Evolutionary conservation across 1,140 invertebrate genomes (phyloP).

Genomic region (Centruroides sculpturatus): DNA sequence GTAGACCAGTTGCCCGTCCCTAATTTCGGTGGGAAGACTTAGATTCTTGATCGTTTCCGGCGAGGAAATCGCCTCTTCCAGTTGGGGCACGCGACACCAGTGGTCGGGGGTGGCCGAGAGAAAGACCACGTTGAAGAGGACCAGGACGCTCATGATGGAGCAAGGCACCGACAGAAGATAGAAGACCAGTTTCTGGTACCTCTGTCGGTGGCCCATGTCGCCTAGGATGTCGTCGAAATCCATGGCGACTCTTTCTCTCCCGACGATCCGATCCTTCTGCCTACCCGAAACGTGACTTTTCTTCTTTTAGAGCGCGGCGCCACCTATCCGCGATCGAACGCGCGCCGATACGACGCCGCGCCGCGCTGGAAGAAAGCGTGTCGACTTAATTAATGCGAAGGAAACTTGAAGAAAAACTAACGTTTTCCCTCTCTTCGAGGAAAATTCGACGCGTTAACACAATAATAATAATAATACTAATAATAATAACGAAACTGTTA

Average conservation of each 20-base stretch:
- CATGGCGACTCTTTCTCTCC: neutral
- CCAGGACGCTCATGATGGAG: constrained; percentile 47
- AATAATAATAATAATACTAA: too few relatives aligned
- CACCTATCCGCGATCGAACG: too few relatives aligned
- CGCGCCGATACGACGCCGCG: too few relatives aligned
- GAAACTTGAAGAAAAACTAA: too few relatives aligned
- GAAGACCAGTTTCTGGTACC: constrained; percentile 71
- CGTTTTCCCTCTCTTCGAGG: too few relatives aligned
- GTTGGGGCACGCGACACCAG: constrained; percentile 57
- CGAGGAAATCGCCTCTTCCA: constrained; percentile 29
- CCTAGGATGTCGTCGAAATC: constrained; percentile 74
- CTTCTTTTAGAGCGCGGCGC: too few relatives aligned
- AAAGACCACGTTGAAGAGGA: constrained; percentile 56
- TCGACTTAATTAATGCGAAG: too few relatives aligned
- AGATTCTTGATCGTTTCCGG: neutral
- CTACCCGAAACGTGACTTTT: too few relatives aligned
- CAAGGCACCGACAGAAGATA: constrained; percentile 58
- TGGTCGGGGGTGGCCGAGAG: constrained; percentile 65
- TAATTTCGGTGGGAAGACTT: neutral
- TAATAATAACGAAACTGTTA: too few relatives aligned
- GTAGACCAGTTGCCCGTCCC: neutral
- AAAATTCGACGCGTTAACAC: too few relatives aligned
- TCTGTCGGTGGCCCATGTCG: constrained; percentile 70
- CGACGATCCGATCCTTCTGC: too few relatives aligned
- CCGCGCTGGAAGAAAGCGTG: too few relatives aligned